A percentile compares a stretch with the other conserved stretches of the same genome.
Evolutionary conservation across 2,113 vertebrate species (phyloP).

Genomic region (Oreocharis arfaki): DNA sequence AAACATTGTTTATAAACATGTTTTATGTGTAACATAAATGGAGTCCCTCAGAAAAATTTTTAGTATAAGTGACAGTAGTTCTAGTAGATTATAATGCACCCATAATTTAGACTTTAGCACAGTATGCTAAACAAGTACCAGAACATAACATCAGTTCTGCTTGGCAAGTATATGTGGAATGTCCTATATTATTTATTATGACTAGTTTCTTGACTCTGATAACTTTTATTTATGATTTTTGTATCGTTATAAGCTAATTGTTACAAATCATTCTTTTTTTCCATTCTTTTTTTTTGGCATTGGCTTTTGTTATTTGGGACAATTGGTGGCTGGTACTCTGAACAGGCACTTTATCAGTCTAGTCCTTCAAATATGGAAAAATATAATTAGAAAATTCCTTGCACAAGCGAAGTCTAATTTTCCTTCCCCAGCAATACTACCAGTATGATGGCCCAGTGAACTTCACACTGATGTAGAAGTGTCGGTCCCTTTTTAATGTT

Average conservation of each 20-base stretch:
- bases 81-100: background rate
- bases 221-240: background rate
- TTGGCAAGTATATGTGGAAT: background rate
- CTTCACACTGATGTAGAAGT: background rate
- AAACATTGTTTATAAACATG: background rate
- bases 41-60: background rate
- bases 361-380: background rate
- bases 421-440: background rate
- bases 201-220: background rate
- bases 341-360: background rate
- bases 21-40: background rate
- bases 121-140: background rate
- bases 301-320: background rate
- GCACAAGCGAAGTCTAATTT: background rate
- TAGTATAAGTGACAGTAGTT: background rate
- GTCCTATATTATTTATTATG: background rate
- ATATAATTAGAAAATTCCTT: background rate
- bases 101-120: background rate
- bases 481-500: background rate
- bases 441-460: background rate
- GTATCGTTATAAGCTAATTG: background rate
- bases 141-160: background rate
- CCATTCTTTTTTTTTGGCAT: too few species aligned
- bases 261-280: background rate
- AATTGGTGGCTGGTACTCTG: background rate